Evolutionary conservation across 2,113 vertebrate genomes (phyloP), one percentile per base, ranked within the genome.

Genomic region (Connochaetes taurinus): DNA sequence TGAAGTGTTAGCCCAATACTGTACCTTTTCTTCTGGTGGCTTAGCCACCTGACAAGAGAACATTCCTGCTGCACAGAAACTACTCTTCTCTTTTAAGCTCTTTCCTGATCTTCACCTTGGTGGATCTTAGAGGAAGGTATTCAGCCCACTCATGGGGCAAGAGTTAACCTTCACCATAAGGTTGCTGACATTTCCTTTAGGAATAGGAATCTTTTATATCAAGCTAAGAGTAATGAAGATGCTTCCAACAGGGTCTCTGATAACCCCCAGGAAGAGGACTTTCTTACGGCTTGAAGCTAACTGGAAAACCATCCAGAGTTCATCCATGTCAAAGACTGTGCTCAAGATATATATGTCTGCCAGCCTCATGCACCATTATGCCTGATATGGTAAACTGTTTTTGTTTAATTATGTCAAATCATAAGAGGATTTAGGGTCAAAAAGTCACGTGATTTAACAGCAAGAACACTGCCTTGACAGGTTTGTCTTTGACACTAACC

Each of bases 261-360:
- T 62, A 29, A 7, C 23, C 5, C 6, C 0, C 1, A 21, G 52
- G 11, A 43, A 82, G 36, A 45, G 7, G 3, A 9, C 45, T 1
- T 27, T 17, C 91, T 57, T 5, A 2, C 1, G 43, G 14, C 78
- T 14, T 1, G 0, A 16, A 4, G 16, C 17, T 6, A 25, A 43
- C 25, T 12, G 50, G 53, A 83, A 67, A 57, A 31, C 3, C 3
- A 7, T 71, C 43, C 23, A 2, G 23, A 7, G 19, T 11, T 55
- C 74, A 5, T 71, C n/a, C 31, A 58, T 7, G 14, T 81, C 91
- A 40, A 29, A 88, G 40, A 25, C 27, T 15, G 1, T 60, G 23
- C 71, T 90, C 5, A 1, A n/a, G 47, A 40, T 7, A 6, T 8
- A 15, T 43, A 19, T 25, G 17, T 23, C 90, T 67, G 7, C 10